A percentile compares a stretch with the other conserved stretches of the same genome.
Conservation (phyloP, 2,888 invertebrate species). For the Limnephilus marmoratus region DNA sequence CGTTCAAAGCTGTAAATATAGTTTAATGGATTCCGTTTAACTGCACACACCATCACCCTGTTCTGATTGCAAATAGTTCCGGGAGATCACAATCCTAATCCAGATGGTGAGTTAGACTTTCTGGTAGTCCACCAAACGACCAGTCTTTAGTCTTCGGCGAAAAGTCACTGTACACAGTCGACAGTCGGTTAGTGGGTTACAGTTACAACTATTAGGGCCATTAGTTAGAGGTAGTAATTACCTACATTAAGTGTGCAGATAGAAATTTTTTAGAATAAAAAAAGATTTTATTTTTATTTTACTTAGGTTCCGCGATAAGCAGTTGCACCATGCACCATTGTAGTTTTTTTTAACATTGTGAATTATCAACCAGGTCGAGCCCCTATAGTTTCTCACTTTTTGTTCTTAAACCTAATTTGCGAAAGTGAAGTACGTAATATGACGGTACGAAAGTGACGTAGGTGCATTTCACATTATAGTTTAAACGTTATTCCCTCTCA, state of each 20-base stretch:
- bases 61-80: constrained; percentile 41
- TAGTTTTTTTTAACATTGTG: too few relatives aligned
- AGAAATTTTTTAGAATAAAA: too few relatives aligned
- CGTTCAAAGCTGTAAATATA: not conserved
- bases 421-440: too few relatives aligned
- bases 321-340: too few relatives aligned
- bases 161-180: not conserved
- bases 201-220: not conserved
- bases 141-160: not conserved
- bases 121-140: not conserved
- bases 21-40: constrained; percentile 33
- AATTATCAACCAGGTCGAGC: too few relatives aligned
- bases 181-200: not conserved
- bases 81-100: constrained; percentile 15
- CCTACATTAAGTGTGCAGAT: not conserved
- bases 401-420: not conserved
- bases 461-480: too few relatives aligned
- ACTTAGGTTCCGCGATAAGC: not conserved
- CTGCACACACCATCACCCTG: not conserved
- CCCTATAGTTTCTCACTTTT: not conserved
- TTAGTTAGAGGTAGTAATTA: not conserved
- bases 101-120: not conserved
- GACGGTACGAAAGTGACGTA: too few relatives aligned
- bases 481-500: too few relatives aligned
- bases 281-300: too few relatives aligned